Evolutionary conservation across 2,113 vertebrate genomes (phyloP).

Genomic region (Girardinichthys multiradiatus): DNA sequence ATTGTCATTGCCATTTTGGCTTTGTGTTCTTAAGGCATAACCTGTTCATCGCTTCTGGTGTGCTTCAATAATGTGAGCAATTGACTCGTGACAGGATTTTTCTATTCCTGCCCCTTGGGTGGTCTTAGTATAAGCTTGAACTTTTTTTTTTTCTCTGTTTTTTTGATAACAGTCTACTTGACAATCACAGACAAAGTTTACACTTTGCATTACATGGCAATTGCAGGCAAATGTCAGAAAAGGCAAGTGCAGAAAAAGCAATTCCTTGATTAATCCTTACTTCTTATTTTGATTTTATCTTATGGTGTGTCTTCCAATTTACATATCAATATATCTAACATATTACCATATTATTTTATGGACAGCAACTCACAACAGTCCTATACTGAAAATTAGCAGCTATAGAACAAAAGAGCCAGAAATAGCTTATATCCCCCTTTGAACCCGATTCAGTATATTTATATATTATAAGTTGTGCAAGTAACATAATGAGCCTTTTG

Average conservation of each 20-base stretch:
- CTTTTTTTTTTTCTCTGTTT: not conserved
- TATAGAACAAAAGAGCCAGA: not conserved
- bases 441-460: not conserved
- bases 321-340: too few species aligned
- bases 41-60: conserved; percentile 6
- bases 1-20: conserved; percentile 2
- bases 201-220: not conserved
- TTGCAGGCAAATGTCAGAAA: not conserved
- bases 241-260: not conserved
- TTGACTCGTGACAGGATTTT: conserved; percentile 10
- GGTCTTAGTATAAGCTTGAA: not conserved
- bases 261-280: not conserved
- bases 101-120: conserved; percentile 6
- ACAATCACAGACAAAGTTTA: conserved; percentile 11
- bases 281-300: not conserved
- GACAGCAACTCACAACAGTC: not conserved
- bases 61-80: conserved; percentile 16
- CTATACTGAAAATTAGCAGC: not conserved
- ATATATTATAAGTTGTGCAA: not conserved
- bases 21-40: not conserved
- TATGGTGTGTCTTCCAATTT: not conserved
- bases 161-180: not conserved
- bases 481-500: not conserved
- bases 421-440: not conserved
- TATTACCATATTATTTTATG: too few species aligned